A percentile compares a stretch with the other conserved stretches of the same genome.
phyloP scores from a whole-genome alignment of 2,113 vertebrate species.

The Falco punctatus region DNA sequence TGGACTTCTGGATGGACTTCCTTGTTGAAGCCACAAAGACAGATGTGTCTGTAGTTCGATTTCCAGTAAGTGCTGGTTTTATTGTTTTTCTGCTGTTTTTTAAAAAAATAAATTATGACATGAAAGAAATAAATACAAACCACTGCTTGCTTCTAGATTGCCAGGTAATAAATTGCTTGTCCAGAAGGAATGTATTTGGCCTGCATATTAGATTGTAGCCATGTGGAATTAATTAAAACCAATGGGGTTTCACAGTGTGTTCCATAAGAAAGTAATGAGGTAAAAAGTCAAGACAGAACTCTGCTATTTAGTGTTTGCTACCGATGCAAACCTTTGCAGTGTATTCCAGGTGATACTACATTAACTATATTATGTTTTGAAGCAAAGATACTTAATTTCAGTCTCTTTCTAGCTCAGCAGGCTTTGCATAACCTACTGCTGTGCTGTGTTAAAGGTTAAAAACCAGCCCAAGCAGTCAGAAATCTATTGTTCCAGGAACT shows the following conservation, averaged over 20 bases:
- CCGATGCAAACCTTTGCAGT: neutral
- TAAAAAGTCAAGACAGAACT: neutral
- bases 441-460: neutral
- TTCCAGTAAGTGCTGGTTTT: conserved; percentile 85
- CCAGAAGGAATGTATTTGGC: neutral
- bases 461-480: neutral
- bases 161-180: neutral
- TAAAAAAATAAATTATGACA: neutral
- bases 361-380: neutral
- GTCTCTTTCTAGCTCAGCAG: neutral
- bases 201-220: neutral
- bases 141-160: neutral
- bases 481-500: neutral
- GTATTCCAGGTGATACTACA: neutral
- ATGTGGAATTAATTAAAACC: too few relatives aligned
- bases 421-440: neutral
- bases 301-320: neutral
- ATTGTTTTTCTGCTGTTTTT: neutral
- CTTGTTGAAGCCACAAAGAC: conserved; percentile 94
- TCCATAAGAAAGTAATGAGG: neutral
- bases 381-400: neutral
- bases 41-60: conserved; percentile 92
- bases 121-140: neutral
- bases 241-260: neutral
- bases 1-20: conserved; percentile 99